Conservation (phyloP, 2,888 invertebrate genomes). For the Noctua comes region DNA sequence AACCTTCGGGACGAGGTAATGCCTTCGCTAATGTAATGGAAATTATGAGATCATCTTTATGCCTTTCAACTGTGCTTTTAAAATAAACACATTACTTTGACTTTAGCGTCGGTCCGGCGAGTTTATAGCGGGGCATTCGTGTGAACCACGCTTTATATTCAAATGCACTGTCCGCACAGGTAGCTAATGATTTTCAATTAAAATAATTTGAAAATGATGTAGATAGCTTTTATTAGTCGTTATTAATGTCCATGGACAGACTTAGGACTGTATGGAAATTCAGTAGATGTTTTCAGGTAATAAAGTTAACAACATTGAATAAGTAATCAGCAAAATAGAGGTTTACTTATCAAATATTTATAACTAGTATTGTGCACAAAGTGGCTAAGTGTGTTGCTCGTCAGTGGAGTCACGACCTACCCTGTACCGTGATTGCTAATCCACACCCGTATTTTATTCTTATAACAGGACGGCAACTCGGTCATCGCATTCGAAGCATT, state of each 20-base stretch:
- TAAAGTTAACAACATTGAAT: conserved; percentile 15
- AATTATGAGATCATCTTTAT: conserved; percentile 87
- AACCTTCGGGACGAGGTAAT: conserved; percentile 83
- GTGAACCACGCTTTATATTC: conserved; percentile 72
- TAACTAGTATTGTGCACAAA: conserved; percentile 10
- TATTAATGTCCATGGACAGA: conserved; percentile 16
- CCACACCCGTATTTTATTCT: conserved; percentile 19
- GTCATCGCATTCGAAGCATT: conserved; percentile 5
- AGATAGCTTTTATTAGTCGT: conserved; percentile 52
- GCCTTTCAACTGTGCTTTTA: conserved; percentile 85
- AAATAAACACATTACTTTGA: conserved; percentile 85
- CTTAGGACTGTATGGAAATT: conserved; percentile 3
- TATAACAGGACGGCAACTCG: neutral
- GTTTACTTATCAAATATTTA: conserved; percentile 4
- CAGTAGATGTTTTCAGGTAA: neutral
- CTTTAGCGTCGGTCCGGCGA: conserved; percentile 66
- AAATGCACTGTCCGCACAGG: conserved; percentile 66
- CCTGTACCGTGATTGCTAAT: neutral
- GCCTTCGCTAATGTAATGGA: conserved; percentile 86
- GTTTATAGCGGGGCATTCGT: conserved; percentile 73
- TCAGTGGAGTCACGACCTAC: neutral
- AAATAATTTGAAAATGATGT: conserved; percentile 67
- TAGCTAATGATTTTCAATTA: conserved; percentile 75
- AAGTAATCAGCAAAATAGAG: conserved; percentile 10
- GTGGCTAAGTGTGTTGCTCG: conserved; percentile 20